Evolutionary conservation across 2,113 vertebrate genomes (phyloP), one percentile per base, ranked within the genome.

Genomic region (Onychostruthus taczanowskii): DNA sequence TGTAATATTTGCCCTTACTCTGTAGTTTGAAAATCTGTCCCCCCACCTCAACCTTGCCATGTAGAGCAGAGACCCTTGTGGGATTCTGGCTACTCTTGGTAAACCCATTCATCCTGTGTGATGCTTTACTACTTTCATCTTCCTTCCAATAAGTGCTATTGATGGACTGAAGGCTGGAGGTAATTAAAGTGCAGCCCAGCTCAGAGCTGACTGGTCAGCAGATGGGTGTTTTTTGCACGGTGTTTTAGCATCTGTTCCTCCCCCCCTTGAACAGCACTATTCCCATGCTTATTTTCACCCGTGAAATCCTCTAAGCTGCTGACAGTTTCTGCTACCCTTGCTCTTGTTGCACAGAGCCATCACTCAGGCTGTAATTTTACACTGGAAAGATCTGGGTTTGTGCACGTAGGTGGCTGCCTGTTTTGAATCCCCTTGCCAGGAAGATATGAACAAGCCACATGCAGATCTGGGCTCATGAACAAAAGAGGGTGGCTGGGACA

Each of bases 1-100:
- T 94, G 30, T 89, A 94, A 75, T 91, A 88, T 93, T 97, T 97
- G 72, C n/a, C 75, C 64, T 85, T 73, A 74, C 61, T 86, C 64
- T 77, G 24, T 84, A 72, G 86, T 31, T 28, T 63, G 47, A 80
- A 88, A 90, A 91, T 63, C 55, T 28, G 8, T 28, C 27, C 30
- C 30, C 21, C 18, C 7, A 23, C 43, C 22, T 16, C 52, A 68
- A 3, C 23, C 12, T 33, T 70, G 41, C 41, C 35, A 64, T n/a
- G 10, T 24, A 50, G 37, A 87, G 69, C 7, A 1, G 33, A 85
- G 64, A 58, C 26, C 23, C 47, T 6, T 13, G 27, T 2, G 18
- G 46, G 33, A n/a, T 92, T 70, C 55, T 73, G 39, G 11, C 20
- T 46, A 19, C 31, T 59, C 50, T 50, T 23, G 49, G 30, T 73